Conservation (phyloP, 92 coral and sea anemone species). For the Palythoa grandiflora region DNA sequence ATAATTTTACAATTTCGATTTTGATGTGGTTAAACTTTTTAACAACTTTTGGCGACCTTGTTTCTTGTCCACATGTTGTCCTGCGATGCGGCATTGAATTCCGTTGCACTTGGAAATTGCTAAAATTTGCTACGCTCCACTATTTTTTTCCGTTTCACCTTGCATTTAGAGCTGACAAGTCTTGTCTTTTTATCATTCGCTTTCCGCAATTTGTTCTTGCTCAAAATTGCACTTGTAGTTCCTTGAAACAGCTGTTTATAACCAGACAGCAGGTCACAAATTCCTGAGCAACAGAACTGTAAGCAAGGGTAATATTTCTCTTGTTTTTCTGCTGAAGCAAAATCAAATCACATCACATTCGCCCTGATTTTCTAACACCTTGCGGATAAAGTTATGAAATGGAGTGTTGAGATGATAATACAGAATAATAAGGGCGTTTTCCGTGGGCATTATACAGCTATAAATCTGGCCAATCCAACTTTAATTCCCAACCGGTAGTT, state of each 20-base stretch:
- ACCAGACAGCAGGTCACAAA: not conserved
- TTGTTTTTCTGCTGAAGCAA: not conserved
- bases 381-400: not conserved
- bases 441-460: not conserved
- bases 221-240: not conserved
- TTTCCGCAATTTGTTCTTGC: not conserved
- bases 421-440: slow-evolving; percentile 12
- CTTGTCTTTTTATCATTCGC: not conserved
- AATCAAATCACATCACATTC: not conserved
- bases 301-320: not conserved
- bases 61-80: not conserved
- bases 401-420: not conserved
- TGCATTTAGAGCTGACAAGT: not conserved
- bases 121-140: not conserved
- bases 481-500: not conserved
- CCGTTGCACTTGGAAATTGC: not conserved
- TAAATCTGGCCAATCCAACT: slow-evolving; percentile 11
- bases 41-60: not conserved
- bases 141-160: not conserved
- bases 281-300: not conserved
- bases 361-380: not conserved
- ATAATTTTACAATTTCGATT: not conserved
- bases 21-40: not conserved
- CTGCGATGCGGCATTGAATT: not conserved
- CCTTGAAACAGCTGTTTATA: not conserved